Evolutionary conservation across 2,888 invertebrate species (phyloP).

Genomic region (Agrotis clavis): DNA sequence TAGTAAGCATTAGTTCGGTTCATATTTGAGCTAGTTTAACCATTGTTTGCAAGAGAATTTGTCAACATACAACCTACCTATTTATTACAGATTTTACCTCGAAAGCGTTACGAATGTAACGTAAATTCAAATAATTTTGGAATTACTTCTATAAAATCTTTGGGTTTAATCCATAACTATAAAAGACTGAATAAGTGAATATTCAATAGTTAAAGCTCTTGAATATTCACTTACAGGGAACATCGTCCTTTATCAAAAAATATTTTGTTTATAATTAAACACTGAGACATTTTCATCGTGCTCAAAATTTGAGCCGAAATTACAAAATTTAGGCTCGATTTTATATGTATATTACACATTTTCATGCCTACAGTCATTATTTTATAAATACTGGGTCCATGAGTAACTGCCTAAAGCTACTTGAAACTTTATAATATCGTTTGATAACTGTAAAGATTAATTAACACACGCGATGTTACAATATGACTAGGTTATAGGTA

Average conservation of each 20-base stretch:
- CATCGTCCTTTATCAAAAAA: background rate
- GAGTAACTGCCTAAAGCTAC: no score
- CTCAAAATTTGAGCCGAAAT: background rate
- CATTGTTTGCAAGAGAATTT: background rate
- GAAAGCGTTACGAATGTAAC: background rate
- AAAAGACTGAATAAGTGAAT: background rate
- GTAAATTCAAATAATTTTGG: background rate
- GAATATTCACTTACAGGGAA: background rate
- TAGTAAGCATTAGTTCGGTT: conserved; percentile 19
- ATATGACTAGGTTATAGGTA: no score
- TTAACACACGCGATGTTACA: no score
- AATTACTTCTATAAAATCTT: background rate
- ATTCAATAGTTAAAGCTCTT: no score
- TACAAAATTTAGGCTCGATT: background rate
- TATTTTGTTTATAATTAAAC: background rate
- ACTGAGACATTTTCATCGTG: background rate
- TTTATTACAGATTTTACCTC: no score
- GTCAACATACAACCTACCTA: background rate
- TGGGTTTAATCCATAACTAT: background rate
- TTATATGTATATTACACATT: background rate
- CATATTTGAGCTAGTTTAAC: background rate
- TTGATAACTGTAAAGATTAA: background rate
- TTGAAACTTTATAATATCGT: background rate
- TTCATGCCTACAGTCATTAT: background rate
- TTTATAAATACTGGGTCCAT: background rate